Evolutionary conservation across 2,797 vertebrate genomes (phyloP), one percentile per base, ranked within the genome.

Genomic region (Pteronotus mesoamericanus): DNA sequence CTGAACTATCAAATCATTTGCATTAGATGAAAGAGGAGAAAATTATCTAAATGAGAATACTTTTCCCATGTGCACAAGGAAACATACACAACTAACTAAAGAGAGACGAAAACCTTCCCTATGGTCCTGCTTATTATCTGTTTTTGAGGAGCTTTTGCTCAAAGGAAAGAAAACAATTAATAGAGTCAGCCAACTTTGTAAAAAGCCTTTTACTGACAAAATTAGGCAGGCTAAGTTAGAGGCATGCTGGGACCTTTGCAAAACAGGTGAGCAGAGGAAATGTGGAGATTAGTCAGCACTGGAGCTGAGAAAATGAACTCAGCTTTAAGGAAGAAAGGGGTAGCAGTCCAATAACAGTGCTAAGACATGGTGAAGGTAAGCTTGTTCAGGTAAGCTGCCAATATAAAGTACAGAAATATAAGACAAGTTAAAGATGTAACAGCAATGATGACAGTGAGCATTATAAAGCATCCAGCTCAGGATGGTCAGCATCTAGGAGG

Each of bases 21-120:
- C 26, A 12, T 87, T 53, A 96, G 78, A 71, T 59, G n/a, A 29
- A 78, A 72, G 55, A 94, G 82, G 95, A 92, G 44, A 78, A 72
- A 93, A 61, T 64, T 39, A 92, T 80, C 69, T 86, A 95, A 89
- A 93, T 29, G 64, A 96, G 55, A 79, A 79, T 68, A 42, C n/a
- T 68, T 94, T 64, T 26, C 78, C 72, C 89, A 53, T 61, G 79
- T 72, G 86, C 12, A 89, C 46, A 21, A 79, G 82, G 48, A 84
- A 89, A 53, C n/a, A 77, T 37, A 77, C 79, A 84, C 32, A 72
- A 59, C 37, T 86, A 74, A 85, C 78, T 72, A 71, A 66, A 59
- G 34, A 94, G 42, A 78, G 48, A 90, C 82, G 83, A 84, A 82
- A 64, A 24, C 15, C 57, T 95, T 71, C 86, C 86, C 69, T 48